phyloP scores from a whole-genome alignment of 2,888 invertebrate species.

The Eugnorisma glareosa region DNA sequence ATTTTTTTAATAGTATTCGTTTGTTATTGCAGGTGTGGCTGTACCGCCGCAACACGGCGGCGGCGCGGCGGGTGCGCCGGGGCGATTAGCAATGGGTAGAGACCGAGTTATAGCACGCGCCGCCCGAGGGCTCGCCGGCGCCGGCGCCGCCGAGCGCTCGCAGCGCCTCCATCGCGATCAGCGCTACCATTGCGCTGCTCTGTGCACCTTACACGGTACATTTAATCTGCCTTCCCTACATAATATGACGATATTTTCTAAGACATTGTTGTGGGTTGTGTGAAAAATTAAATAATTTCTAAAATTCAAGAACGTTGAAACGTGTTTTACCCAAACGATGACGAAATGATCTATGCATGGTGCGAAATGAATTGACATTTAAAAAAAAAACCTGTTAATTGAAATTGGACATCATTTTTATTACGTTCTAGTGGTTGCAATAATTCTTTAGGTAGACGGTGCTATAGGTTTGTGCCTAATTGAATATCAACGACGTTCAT shows the following conservation, averaged over 20 bases:
- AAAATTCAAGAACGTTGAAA: conserved; percentile 28
- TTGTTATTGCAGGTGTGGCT: conserved; percentile 84
- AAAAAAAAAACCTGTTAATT: conserved; percentile 26
- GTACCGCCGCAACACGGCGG: conserved; percentile 87
- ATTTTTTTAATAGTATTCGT: conserved; percentile 4
- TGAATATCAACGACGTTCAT: conserved; percentile 63
- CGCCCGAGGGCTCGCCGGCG: conserved; percentile 39
- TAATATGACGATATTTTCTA: conserved; percentile 74
- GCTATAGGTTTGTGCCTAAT: conserved; percentile 79
- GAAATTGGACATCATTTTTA: conserved; percentile 37
- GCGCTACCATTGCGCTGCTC: conserved; percentile 58
- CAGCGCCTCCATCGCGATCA: conserved; percentile 51
- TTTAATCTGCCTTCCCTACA: conserved; percentile 70
- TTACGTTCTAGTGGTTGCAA: conserved; percentile 53
- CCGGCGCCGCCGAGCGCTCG: conserved; percentile 43
- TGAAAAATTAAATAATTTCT: conserved; percentile 29
- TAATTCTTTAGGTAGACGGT: conserved; percentile 74
- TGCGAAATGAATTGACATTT: conserved; percentile 46
- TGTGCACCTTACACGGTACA: conserved; percentile 66
- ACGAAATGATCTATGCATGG: conserved; percentile 47
- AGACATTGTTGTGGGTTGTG: conserved; percentile 61
- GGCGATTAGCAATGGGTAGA: conserved; percentile 92
- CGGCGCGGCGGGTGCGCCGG: conserved; percentile 89
- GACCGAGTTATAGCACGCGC: conserved; percentile 87
- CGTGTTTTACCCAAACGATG: conserved; percentile 24